Evolutionary conservation across 2,113 vertebrate species (phyloP).

Genomic region (Parus major): DNA sequence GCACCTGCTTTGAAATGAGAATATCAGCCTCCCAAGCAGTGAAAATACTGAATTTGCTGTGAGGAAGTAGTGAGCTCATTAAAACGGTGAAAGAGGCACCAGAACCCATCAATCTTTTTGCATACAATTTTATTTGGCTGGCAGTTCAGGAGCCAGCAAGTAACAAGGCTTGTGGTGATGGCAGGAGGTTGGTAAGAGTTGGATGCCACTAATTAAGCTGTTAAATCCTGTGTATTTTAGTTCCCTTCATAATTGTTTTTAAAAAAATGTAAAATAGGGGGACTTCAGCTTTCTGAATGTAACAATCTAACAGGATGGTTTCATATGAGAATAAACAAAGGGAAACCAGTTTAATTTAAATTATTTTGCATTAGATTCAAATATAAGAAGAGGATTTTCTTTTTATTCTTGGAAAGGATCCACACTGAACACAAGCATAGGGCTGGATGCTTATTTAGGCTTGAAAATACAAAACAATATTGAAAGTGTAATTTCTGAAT

Average conservation of each 20-base stretch:
- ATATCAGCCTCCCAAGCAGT: neutral
- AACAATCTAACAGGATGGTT: neutral
- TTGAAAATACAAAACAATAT: neutral
- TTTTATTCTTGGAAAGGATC: neutral
- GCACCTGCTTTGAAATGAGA: neutral
- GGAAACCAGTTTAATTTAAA: neutral
- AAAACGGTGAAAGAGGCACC: neutral
- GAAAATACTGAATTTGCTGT: neutral
- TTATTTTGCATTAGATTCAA: neutral
- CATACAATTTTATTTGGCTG: neutral
- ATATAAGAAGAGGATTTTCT: neutral
- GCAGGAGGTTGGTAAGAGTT: neutral
- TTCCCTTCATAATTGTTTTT: neutral
- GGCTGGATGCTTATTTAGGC: neutral
- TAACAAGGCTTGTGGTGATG: neutral
- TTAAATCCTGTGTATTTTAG: neutral
- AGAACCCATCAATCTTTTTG: neutral
- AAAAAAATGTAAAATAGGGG: neutral
- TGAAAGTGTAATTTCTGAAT: neutral
- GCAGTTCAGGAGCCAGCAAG: neutral
- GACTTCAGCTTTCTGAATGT: neutral
- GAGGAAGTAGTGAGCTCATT: neutral
- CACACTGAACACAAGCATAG: neutral
- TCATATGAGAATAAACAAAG: neutral
- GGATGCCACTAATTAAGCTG: neutral